Percentiles rank a stretch among this genome's conserved stretches.
Conservation (phyloP, 2,888 invertebrate species). For the Dyspetes luteomarginatus region DNA sequence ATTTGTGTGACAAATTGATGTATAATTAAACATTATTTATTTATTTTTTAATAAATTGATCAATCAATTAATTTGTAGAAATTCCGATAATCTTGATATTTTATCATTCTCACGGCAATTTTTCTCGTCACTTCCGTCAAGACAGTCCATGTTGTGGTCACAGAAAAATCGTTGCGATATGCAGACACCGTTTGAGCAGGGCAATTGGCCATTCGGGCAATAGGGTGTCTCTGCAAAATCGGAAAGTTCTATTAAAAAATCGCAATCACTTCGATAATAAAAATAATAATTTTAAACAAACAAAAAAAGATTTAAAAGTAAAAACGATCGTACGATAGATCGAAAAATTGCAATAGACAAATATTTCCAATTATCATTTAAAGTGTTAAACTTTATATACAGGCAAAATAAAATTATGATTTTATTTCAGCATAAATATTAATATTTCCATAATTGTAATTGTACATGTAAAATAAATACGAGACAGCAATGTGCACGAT, state of each 20-base stretch:
- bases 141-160: slow-evolving; percentile 86
- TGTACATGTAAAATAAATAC: slow-evolving; percentile 19
- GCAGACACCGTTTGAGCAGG: slow-evolving; percentile 86
- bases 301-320: no score
- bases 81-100: slow-evolving; percentile 16
- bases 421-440: background rate
- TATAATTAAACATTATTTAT: background rate
- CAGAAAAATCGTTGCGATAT: slow-evolving; percentile 86
- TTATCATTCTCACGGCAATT: slow-evolving; percentile 84
- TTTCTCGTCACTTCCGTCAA: slow-evolving; percentile 86
- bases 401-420: slow-evolving; percentile 35
- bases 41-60: background rate
- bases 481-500: slow-evolving; percentile 65
- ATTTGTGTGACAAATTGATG: no score
- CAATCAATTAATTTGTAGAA: background rate
- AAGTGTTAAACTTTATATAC: slow-evolving; percentile 34
- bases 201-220: slow-evolving; percentile 84
- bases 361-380: background rate
- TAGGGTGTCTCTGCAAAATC: slow-evolving; percentile 61
- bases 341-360: background rate
- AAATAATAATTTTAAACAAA: no score
- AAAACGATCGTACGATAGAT: background rate
- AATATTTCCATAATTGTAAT: slow-evolving; percentile 11
- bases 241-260: slow-evolving; percentile 23
- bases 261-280: no score